Base-by-base conservation (phyloP, 1,140 invertebrate genomes). In the Drosophila suzukii region DNA sequence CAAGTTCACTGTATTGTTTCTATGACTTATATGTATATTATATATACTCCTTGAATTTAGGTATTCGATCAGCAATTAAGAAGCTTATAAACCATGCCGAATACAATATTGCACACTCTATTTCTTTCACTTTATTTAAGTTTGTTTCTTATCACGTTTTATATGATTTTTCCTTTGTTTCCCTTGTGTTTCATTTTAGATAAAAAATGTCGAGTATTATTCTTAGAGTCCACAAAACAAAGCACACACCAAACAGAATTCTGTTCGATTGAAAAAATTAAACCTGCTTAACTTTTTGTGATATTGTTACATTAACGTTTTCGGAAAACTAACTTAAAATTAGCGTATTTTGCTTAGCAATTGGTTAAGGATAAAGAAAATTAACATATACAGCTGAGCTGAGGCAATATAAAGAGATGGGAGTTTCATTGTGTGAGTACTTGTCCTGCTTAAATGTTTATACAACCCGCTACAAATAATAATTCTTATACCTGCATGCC, bases 161-260 rank as follows among this genome's bases (percentile, higher is more conserved):
- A 68, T 36, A 38, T 79, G 56, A 77, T 67, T 71, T 54, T 67
- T 27, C 44, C 60, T 49, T 81, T 65, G 38, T 66, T 75, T 81
- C 36, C 81, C 78, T 86, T 85, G 67, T 72, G 74, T 91, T 73
- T 91, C 84, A 81, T 91, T 91, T 82, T 91, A 91, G 89, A 91
- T 91, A 62, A 85, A 89, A 72, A 85, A 74, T 81, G 50, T 84
- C 75, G 83, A 89, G 75, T 90, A 76, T 78, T 89, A 75, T 86
- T 74, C 76, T 34, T 85, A 89, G 51, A 77, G 56, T 53, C 59
- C 43, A 53, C 39, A 68, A 67, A 34, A 46, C 36, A 30, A 59
- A 44, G 74, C 15, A 56, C 32, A 61, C 49, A 6, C 60, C 44
- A 58, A 62, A 75, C 41, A 47, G 3, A 46, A 44, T 49, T 32